phyloP scores from a whole-genome alignment of 1,140 invertebrate species.

The Drosophila repletoides region DNA sequence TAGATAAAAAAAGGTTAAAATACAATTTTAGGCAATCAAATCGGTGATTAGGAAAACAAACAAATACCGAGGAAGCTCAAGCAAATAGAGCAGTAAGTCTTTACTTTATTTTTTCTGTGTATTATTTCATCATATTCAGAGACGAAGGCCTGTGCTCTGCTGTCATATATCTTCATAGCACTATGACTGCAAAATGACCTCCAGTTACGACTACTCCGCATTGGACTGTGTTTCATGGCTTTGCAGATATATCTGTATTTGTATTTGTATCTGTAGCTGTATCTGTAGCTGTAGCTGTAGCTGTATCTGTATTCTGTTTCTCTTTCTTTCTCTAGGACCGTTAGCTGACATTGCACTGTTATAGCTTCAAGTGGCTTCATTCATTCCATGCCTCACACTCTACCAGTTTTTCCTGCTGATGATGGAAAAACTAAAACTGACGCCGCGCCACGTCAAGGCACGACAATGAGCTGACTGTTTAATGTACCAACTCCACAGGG shows the following conservation, averaged over 20 bases:
- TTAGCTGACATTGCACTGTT: slow-evolving; percentile 53
- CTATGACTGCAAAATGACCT: slow-evolving; percentile 60
- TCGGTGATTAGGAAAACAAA: no score
- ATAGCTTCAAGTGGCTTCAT: slow-evolving; percentile 73
- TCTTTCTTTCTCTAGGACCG: slow-evolving; percentile 14
- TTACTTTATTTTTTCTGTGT: background rate
- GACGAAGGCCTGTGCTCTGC: slow-evolving; percentile 19
- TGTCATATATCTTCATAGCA: slow-evolving; percentile 65
- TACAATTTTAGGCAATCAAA: no score
- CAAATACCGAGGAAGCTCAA: no score
- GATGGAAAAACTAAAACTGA: slow-evolving; percentile 71
- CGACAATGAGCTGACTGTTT: slow-evolving; percentile 77
- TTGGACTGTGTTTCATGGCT: background rate
- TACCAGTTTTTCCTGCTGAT: slow-evolving; percentile 5
- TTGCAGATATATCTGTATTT: no score
- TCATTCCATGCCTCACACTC: slow-evolving; percentile 22
- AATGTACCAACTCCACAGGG: slow-evolving; percentile 46
- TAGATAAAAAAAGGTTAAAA: no score
- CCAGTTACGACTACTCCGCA: slow-evolving; percentile 45
- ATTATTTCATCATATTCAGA: slow-evolving; percentile 61
- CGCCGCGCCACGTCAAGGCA: slow-evolving; percentile 57
- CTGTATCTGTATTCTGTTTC: background rate
- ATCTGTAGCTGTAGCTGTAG: slow-evolving; percentile 1
- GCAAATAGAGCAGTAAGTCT: background rate
- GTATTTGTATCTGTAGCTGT: no score